phyloP scores from a whole-genome alignment of 2,888 invertebrate genomes.

The Aspidiotus destructor region DNA sequence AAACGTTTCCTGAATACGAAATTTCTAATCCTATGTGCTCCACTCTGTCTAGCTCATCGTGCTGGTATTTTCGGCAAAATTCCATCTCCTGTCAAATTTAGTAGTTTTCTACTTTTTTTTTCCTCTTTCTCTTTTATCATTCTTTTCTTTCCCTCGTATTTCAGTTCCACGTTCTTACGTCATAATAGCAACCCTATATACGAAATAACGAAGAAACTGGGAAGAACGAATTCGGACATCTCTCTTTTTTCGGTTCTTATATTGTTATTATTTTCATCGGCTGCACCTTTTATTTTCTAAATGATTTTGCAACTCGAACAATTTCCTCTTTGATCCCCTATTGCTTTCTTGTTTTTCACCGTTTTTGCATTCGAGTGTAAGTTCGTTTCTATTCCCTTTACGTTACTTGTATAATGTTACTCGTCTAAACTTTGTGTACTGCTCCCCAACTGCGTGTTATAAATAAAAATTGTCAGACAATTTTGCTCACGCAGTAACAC shows the following conservation, averaged over 20 bases:
- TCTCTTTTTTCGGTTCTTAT: slow-evolving; percentile 12
- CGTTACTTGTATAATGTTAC: not conserved
- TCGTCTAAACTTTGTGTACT: too few relatives aligned
- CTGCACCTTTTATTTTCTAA: slow-evolving; percentile 31
- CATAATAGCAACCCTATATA: slow-evolving; percentile 13
- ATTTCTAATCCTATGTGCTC: slow-evolving; percentile 2
- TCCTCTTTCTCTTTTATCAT: not conserved
- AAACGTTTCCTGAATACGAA: slow-evolving; percentile 32
- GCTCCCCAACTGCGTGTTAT: too few relatives aligned
- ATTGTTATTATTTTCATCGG: slow-evolving; percentile 31
- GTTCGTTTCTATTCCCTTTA: not conserved
- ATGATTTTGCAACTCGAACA: slow-evolving; percentile 24
- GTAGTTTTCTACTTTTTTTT: slow-evolving; percentile 7
- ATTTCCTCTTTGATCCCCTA: not conserved
- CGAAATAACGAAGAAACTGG: slow-evolving; percentile 2
- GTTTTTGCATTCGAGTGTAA: not conserved
- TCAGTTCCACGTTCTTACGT: slow-evolving; percentile 9
- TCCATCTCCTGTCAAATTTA: slow-evolving; percentile 32
- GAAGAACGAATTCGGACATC: slow-evolving; percentile 19
- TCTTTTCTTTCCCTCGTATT: slow-evolving; percentile 9
- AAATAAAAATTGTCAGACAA: too few relatives aligned
- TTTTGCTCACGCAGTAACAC: too few relatives aligned
- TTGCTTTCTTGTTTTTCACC: not conserved
- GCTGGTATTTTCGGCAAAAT: slow-evolving; percentile 27
- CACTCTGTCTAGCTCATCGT: not conserved